These are phyloP conservation scores for Semotilus atromaculatus DNA, from an alignment of 2,797 vertebrate species.

Conservation along the genomic window DNA sequence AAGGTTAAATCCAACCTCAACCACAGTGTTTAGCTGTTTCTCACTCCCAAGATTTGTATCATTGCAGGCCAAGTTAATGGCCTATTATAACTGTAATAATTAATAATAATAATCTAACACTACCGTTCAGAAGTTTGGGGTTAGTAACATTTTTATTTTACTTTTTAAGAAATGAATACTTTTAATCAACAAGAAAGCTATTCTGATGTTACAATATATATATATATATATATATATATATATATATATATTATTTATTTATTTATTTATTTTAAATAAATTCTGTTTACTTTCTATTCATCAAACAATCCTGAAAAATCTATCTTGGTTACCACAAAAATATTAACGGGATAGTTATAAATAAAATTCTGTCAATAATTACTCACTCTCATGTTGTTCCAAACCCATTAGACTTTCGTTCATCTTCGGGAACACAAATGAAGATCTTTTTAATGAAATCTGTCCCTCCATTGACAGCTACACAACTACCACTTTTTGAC, in stretches of 20 bases:
- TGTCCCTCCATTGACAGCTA: too few relatives aligned
- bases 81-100: not conserved
- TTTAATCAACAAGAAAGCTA: not conserved
- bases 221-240: too few relatives aligned
- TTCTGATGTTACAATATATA: not conserved
- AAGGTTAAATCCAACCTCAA: conserved; percentile 26
- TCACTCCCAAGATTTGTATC: not conserved
- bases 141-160: not conserved
- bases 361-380: too few relatives aligned
- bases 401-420: too few relatives aligned
- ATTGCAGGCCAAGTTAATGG: not conserved
- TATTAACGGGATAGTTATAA: too few relatives aligned
- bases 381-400: too few relatives aligned
- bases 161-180: not conserved
- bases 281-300: not conserved
- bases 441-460: too few relatives aligned
- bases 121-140: not conserved
- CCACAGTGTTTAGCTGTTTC: not conserved
- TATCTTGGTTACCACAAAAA: not conserved
- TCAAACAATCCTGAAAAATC: not conserved
- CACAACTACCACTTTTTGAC: too few relatives aligned
- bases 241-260: too few relatives aligned
- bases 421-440: too few relatives aligned
- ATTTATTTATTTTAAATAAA: too few relatives aligned
- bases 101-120: not conserved